Evolutionary conservation across 1,140 invertebrate species (phyloP).

Genomic region (Lasioglossum albipes): DNA sequence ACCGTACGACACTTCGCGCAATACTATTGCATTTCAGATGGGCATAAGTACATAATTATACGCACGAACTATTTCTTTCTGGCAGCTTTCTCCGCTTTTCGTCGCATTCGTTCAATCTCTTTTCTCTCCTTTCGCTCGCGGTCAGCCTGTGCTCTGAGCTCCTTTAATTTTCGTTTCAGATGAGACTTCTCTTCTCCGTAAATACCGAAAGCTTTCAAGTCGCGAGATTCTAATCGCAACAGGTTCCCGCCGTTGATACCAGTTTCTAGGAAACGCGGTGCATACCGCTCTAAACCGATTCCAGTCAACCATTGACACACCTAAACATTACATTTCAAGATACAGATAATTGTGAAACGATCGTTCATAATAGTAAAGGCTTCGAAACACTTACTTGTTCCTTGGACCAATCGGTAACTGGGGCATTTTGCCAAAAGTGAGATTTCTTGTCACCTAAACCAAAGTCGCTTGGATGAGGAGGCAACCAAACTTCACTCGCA

Average conservation of each 20-base stretch:
- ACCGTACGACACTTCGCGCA: conserved; percentile 10
- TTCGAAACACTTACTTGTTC: conserved; percentile 85
- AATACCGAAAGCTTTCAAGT: conserved; percentile 92
- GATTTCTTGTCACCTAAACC: conserved; percentile 82
- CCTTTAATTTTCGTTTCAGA: conserved; percentile 94
- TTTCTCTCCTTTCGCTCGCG: conserved; percentile 90
- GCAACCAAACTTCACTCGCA: conserved; percentile 80
- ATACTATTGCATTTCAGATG: conserved; percentile 31
- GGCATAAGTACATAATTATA: conserved; percentile 34
- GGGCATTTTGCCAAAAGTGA: conserved; percentile 86
- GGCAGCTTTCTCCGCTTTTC: conserved; percentile 90
- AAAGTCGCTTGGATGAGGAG: conserved; percentile 77
- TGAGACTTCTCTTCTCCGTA: conserved; percentile 89
- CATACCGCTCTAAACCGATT: conserved; percentile 90
- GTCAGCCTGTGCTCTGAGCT: conserved; percentile 88
- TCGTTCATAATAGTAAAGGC: background rate
- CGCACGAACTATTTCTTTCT: conserved; percentile 81
- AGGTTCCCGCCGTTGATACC: conserved; percentile 91
- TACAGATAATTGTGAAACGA: background rate
- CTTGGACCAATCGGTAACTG: conserved; percentile 90
- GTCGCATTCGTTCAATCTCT: conserved; percentile 87
- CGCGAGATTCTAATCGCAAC: conserved; percentile 90
- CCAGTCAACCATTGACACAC: conserved; percentile 94
- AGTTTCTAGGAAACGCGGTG: conserved; percentile 90
- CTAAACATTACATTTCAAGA: conserved; percentile 74